Evolutionary conservation across 2,113 vertebrate species (phyloP).

Genomic region (Turdus rufiventris): DNA sequence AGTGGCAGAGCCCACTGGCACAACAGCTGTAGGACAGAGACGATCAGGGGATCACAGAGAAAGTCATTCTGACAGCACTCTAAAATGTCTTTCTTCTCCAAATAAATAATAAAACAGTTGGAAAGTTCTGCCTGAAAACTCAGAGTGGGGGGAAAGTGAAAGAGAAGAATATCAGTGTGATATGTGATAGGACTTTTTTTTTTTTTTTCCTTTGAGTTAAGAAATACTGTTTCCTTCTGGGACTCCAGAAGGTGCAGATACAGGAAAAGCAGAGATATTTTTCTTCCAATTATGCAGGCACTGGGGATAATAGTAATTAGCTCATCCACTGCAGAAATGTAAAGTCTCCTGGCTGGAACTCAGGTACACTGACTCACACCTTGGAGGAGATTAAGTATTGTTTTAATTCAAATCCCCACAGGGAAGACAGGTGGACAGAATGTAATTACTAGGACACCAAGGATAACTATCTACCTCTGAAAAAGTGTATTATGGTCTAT

Average conservation of each 20-base stretch:
- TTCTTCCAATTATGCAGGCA: neutral
- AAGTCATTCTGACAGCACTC: neutral
- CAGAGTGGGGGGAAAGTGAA: neutral
- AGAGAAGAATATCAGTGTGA: neutral
- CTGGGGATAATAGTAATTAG: constrained; percentile 14
- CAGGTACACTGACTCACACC: neutral
- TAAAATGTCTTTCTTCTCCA: neutral
- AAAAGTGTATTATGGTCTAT: neutral
- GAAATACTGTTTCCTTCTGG: neutral
- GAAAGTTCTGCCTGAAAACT: neutral
- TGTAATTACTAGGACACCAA: neutral
- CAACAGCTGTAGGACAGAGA: neutral
- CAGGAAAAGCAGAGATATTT: neutral
- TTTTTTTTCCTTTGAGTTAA: neutral
- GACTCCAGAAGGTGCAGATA: neutral
- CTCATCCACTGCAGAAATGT: neutral
- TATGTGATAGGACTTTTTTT: neutral
- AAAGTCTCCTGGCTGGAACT: constrained; percentile 1
- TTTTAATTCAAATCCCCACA: constrained; percentile 17
- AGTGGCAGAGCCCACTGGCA: neutral
- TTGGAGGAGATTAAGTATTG: constrained; percentile 16
- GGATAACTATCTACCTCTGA: neutral
- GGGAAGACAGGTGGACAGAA: constrained; percentile 11
- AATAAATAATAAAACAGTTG: neutral
- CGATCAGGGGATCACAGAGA: neutral